Conservation (phyloP, 2,888 invertebrate genomes). For the Mantis religiosa region DNA sequence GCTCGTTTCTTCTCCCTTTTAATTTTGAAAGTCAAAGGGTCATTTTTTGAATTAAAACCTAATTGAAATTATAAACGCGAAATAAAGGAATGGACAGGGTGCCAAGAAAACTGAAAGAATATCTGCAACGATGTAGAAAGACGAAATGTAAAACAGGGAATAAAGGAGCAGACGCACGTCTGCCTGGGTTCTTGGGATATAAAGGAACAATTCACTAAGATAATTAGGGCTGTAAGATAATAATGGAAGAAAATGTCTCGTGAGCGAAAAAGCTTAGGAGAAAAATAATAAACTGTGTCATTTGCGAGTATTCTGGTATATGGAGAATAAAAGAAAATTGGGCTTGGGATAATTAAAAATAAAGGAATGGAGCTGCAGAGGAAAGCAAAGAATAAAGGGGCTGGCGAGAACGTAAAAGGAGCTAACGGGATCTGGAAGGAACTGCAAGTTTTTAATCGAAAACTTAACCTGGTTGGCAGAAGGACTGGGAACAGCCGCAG, state of each 20-base stretch:
- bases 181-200: background rate
- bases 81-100: background rate
- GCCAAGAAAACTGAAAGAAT: background rate
- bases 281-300: constrained; percentile 4
- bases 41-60: background rate
- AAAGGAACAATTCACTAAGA: constrained; percentile 9
- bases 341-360: background rate
- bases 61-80: background rate
- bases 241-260: constrained; percentile 3
- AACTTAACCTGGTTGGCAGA: background rate
- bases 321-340: constrained; percentile 5
- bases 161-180: background rate
- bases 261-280: background rate
- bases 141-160: background rate
- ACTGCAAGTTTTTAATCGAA: background rate
- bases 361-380: background rate
- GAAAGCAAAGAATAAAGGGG: background rate
- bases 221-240: constrained; percentile 8
- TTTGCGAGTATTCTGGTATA: background rate
- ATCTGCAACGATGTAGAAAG: background rate
- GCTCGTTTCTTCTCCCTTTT: background rate
- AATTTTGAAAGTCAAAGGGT: background rate
- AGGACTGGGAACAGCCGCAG: background rate
- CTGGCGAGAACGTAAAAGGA: background rate
- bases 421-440: background rate